Percentiles rank a stretch among this genome's conserved stretches.
Conservation (phyloP, 2,113 vertebrate genomes). For the Daboia siamensis region DNA sequence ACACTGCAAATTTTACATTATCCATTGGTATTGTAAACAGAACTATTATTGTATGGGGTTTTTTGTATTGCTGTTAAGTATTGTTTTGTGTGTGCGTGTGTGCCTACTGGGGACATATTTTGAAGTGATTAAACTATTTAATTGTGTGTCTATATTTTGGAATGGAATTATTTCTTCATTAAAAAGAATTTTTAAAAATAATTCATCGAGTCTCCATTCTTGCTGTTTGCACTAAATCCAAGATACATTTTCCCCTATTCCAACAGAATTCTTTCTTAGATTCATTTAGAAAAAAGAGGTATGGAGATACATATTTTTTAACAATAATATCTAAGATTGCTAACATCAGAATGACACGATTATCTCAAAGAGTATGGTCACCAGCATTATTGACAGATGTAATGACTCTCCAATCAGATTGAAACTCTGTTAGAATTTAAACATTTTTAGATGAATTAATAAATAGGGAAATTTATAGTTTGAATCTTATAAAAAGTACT, state of each 20-base stretch:
- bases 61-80: conserved; percentile 88
- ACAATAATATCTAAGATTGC: neutral
- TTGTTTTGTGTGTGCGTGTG: conserved; percentile 71
- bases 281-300: neutral
- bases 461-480: neutral
- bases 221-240: conserved; percentile 39
- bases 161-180: conserved; percentile 90
- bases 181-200: conserved; percentile 83
- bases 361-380: neutral
- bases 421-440: neutral
- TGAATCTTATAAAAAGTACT: neutral
- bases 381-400: neutral
- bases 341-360: neutral
- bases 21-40: conserved; percentile 82
- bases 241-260: neutral
- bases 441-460: neutral
- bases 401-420: neutral
- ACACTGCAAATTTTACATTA: conserved; percentile 76
- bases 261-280: neutral
- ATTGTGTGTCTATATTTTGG: conserved; percentile 89
- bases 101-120: conserved; percentile 84
- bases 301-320: neutral
- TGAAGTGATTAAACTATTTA: conserved; percentile 89
- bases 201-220: conserved; percentile 28
- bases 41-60: conserved; percentile 77